Conservation (phyloP, 2,797 vertebrate genomes). For the Masticophis lateralis region DNA sequence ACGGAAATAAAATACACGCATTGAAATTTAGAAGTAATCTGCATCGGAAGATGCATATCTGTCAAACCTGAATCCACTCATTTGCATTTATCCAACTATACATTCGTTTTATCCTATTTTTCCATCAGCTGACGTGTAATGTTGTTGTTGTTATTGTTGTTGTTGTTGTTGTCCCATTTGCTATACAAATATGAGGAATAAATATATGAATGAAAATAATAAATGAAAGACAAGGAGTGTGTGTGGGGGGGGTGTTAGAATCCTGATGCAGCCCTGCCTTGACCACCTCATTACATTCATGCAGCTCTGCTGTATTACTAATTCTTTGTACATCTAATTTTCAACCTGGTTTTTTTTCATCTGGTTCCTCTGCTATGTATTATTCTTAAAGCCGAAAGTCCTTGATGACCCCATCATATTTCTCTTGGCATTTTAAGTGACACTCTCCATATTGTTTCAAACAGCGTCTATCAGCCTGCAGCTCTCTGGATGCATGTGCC, state of each 20-base stretch:
- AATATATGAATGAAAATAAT: neutral
- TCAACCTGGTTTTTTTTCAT: constrained; percentile 57
- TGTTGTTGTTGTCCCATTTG: neutral
- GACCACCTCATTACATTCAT: constrained; percentile 68
- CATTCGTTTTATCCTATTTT: neutral
- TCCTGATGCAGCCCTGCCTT: constrained; percentile 45
- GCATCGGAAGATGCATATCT: neutral
- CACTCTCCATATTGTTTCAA: constrained; percentile 50
- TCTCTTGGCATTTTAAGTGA: constrained; percentile 60
- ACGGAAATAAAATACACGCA: neutral
- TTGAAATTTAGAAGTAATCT: neutral
- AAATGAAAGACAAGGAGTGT: constrained; percentile 57
- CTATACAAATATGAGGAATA: neutral
- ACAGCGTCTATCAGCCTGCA: constrained; percentile 53
- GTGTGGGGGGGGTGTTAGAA: neutral
- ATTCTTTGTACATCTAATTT: constrained; percentile 72
- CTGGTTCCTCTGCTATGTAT: constrained; percentile 62
- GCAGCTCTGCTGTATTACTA: constrained; percentile 68
- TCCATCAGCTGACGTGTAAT: neutral
- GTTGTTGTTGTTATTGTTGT: no score
- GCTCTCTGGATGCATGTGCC: constrained; percentile 43
- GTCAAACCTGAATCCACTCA: neutral
- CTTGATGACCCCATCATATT: constrained; percentile 54
- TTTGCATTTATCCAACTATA: neutral
- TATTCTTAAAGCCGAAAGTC: constrained; percentile 59